phyloP scores from a whole-genome alignment of 2,113 vertebrate genomes.

The Lophotis ruficrista region DNA sequence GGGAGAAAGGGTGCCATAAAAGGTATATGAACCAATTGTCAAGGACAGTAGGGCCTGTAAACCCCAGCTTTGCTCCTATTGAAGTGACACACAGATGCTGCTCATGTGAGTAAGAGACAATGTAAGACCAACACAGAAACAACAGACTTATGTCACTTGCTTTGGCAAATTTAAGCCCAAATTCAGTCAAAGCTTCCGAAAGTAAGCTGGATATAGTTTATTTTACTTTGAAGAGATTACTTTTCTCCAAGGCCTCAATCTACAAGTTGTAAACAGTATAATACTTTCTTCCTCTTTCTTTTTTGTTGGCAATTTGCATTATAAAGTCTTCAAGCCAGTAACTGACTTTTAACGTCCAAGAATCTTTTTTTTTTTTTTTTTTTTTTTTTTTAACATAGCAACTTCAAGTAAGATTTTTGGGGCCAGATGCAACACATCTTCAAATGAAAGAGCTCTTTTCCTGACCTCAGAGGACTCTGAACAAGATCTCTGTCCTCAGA shows the following conservation, averaged over 20 bases:
- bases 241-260: not conserved
- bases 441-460: not conserved
- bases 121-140: not conserved
- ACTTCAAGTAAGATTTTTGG: not conserved
- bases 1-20: not conserved
- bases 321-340: not conserved
- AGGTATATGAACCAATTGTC: not conserved
- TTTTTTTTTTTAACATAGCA: not conserved
- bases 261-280: not conserved
- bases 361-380: not conserved
- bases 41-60: accelerated
- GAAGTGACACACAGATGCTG: not conserved
- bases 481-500: not conserved
- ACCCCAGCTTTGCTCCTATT: not conserved
- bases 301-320: not conserved
- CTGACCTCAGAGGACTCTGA: not conserved
- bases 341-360: accelerated
- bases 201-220: not conserved
- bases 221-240: not conserved
- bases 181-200: not conserved
- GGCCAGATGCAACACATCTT: not conserved
- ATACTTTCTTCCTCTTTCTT: not conserved
- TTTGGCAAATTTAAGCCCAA: not conserved
- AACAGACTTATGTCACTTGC: not conserved
- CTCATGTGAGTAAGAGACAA: not conserved